Conservation (phyloP, 2,797 vertebrate species). For the Morus bassanus region DNA sequence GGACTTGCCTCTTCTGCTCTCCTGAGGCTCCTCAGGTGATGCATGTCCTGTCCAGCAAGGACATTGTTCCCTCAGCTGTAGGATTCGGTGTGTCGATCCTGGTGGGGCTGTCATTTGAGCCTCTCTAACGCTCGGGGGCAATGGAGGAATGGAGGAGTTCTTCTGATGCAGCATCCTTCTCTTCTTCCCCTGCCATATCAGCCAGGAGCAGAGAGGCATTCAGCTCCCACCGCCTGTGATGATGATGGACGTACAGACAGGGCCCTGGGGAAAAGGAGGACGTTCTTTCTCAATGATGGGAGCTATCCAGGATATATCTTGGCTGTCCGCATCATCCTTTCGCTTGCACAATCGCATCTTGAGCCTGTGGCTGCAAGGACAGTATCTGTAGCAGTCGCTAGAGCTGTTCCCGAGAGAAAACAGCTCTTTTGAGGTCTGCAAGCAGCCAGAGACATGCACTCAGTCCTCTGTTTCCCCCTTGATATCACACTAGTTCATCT, state of each 20-base stretch:
- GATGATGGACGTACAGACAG: not conserved
- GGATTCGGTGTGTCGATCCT: not conserved
- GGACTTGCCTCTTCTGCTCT: not conserved
- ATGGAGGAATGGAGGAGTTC: not conserved
- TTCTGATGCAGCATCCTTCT: not conserved
- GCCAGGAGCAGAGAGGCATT: not conserved
- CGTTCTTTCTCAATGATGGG: not conserved
- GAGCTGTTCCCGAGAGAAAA: not conserved
- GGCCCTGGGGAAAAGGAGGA: not conserved
- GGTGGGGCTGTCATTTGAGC: not conserved
- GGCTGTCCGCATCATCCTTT: not conserved
- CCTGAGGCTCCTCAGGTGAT: not conserved
- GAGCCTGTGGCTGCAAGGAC: not conserved
- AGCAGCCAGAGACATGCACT: not conserved
- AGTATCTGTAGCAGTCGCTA: not conserved
- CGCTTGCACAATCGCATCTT: not conserved
- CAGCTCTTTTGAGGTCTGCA: not conserved
- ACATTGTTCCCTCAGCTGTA: not conserved
- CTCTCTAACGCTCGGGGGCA: not conserved
- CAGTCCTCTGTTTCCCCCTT: not conserved
- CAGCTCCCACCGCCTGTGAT: not conserved
- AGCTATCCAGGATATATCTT: not conserved
- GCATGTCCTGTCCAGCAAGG: not conserved
- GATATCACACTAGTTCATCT: not conserved
- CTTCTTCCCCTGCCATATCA: not conserved